Evolutionary conservation across 2,888 invertebrate genomes (phyloP).

Genomic region (Melipona bicolor): DNA sequence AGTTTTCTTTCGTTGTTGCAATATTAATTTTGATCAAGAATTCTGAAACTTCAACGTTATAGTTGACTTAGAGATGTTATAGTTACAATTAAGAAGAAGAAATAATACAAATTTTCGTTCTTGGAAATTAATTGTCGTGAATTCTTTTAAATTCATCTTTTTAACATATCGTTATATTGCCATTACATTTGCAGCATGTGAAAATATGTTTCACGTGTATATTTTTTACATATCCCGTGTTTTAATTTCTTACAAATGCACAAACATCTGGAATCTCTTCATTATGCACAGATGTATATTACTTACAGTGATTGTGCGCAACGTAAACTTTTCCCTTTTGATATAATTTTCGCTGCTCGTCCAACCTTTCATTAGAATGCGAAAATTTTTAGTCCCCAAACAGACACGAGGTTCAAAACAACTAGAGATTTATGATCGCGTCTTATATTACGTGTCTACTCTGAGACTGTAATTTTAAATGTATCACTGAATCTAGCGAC

Average conservation of each 20-base stretch:
- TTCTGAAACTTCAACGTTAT: not conserved
- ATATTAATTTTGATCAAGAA: not conserved
- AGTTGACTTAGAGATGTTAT: not conserved
- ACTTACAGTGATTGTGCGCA: not conserved
- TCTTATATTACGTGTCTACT: too few relatives aligned
- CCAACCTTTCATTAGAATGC: not conserved
- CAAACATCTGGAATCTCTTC: not conserved
- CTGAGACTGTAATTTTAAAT: not conserved
- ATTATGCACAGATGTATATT: not conserved
- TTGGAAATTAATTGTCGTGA: not conserved
- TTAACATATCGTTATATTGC: not conserved
- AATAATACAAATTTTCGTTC: not conserved
- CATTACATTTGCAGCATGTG: too few relatives aligned
- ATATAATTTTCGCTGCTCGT: not conserved
- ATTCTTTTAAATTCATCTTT: not conserved
- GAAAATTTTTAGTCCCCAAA: not conserved
- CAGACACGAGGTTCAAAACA: not conserved
- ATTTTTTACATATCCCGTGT: not conserved
- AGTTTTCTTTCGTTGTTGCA: not conserved
- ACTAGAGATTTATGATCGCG: not conserved
- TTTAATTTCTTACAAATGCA: not conserved
- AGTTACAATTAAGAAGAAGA: not conserved
- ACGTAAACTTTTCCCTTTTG: not conserved
- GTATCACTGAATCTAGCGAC: not conserved
- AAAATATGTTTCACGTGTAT: too few relatives aligned